Percentiles rank a stretch among this genome's conserved stretches.
phyloP scores from a whole-genome alignment of 2,113 vertebrate species.

The Nothobranchius kuhntae region DNA sequence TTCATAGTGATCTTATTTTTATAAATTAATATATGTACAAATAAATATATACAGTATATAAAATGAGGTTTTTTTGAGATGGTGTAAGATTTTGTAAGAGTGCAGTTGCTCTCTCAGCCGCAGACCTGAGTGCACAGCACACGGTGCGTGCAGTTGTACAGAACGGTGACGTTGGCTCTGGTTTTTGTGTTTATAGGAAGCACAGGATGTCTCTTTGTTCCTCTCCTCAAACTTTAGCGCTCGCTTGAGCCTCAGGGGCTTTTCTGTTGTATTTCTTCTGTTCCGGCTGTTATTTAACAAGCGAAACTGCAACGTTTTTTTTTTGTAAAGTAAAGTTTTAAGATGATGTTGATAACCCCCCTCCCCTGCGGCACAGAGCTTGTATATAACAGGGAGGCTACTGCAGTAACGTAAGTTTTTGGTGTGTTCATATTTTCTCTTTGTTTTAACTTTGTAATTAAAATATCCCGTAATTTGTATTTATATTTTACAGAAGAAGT shows the following conservation, averaged over 20 bases:
- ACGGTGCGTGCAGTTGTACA: slow-evolving; percentile 86
- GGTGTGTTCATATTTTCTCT: slow-evolving; percentile 91
- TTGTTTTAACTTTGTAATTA: slow-evolving; percentile 99
- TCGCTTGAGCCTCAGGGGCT: slow-evolving; percentile 86
- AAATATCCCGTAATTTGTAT: slow-evolving; percentile 98
- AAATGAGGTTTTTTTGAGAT: slow-evolving; percentile 47
- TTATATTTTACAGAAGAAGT: slow-evolving; percentile 99
- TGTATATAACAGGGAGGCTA: slow-evolving; percentile 90
- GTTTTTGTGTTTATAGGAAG: slow-evolving; percentile 77
- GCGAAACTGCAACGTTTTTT: slow-evolving; percentile 90
- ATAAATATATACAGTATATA: slow-evolving; percentile 59
- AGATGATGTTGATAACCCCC: slow-evolving; percentile 89
- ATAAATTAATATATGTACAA: slow-evolving; percentile 82
- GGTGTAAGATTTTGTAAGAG: slow-evolving; percentile 61
- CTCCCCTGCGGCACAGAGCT: slow-evolving; percentile 87
- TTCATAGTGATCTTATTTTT: slow-evolving; percentile 84
- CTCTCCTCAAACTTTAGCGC: slow-evolving; percentile 60
- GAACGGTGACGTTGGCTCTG: slow-evolving; percentile 91
- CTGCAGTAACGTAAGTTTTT: slow-evolving; percentile 87
- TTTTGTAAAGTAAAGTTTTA: slow-evolving; percentile 89
- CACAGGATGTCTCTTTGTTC: slow-evolving; percentile 63
- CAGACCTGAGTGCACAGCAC: slow-evolving; percentile 46
- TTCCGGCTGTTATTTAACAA: slow-evolving; percentile 95
- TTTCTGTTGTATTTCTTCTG: slow-evolving; percentile 77
- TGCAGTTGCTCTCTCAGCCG: slow-evolving; percentile 33